A percentile compares a stretch with the other conserved stretches of the same genome.
These are phyloP conservation scores for Dryomyza anilis DNA, from an alignment of 2,888 invertebrate genomes.

Conservation along the genomic window DNA sequence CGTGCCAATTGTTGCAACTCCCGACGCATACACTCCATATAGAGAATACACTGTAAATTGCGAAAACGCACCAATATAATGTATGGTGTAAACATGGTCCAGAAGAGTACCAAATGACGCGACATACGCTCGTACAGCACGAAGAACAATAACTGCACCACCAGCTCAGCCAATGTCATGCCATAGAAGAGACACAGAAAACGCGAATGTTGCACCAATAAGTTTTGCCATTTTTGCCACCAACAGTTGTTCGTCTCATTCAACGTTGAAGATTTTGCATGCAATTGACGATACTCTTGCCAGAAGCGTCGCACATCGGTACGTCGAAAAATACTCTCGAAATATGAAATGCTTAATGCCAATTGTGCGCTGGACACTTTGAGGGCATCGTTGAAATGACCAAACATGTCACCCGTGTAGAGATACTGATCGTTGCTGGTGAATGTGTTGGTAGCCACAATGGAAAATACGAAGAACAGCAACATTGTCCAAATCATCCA, in stretches of 20 bases:
- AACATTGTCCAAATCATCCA: slow-evolving; percentile 40
- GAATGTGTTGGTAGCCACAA: slow-evolving; percentile 16
- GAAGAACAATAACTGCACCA: slow-evolving; percentile 28
- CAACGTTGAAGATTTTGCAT: slow-evolving; percentile 6
- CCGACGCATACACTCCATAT: slow-evolving; percentile 47
- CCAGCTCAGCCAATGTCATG: slow-evolving; percentile 33
- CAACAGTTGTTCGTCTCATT: not conserved
- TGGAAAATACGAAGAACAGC: slow-evolving; percentile 35
- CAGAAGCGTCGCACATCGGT: slow-evolving; percentile 40
- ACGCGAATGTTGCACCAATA: no score
- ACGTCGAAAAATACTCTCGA: slow-evolving; percentile 39
- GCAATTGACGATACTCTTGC: slow-evolving; percentile 29
- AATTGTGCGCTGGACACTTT: slow-evolving; percentile 41
- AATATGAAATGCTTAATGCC: slow-evolving; percentile 42
- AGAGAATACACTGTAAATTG: slow-evolving; percentile 48
- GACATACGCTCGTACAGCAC: slow-evolving; percentile 8
- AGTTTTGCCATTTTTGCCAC: slow-evolving; percentile 28
- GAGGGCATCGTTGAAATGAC: slow-evolving; percentile 45
- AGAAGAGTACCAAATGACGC: slow-evolving; percentile 42
- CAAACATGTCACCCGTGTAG: slow-evolving; percentile 40
- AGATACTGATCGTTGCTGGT: slow-evolving; percentile 39
- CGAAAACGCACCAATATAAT: slow-evolving; percentile 38
- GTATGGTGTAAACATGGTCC: slow-evolving; percentile 47
- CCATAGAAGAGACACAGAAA: slow-evolving; percentile 41
- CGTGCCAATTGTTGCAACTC: slow-evolving; percentile 44